Conservation (phyloP, 2,888 invertebrate genomes). For the Podotricha telesiphe region DNA sequence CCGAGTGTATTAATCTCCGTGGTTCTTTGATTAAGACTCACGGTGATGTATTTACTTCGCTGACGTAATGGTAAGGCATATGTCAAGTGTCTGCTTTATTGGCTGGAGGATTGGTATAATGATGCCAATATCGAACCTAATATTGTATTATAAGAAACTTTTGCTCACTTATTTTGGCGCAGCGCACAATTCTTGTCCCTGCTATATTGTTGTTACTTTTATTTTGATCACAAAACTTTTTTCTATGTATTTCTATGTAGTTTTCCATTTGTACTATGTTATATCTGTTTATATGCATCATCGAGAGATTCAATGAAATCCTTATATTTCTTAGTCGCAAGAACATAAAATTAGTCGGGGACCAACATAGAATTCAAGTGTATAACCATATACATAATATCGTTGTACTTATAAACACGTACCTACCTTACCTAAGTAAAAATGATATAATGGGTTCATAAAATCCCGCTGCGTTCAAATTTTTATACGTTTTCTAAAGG, state of each 20-base stretch:
- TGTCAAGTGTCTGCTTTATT: constrained; percentile 82
- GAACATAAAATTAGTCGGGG: too few species aligned
- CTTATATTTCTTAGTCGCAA: too few species aligned
- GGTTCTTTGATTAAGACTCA: constrained; percentile 77
- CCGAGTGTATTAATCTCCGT: constrained; percentile 78
- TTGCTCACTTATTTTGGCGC: constrained; percentile 8
- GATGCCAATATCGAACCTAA: constrained; percentile 62
- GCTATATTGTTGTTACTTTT: neutral
- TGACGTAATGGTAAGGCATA: constrained; percentile 81
- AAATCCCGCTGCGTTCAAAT: too few species aligned
- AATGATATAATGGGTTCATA: too few species aligned
- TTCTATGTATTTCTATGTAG: too few species aligned
- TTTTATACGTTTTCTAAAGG: too few species aligned
- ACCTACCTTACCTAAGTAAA: too few species aligned
- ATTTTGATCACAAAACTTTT: neutral
- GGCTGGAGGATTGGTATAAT: constrained; percentile 76
- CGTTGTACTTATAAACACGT: neutral
- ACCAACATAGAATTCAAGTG: too few species aligned
- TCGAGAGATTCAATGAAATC: too few species aligned
- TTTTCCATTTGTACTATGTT: too few species aligned
- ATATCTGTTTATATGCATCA: too few species aligned
- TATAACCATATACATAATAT: neutral
- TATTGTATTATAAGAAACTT: constrained; percentile 23
- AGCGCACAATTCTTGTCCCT: constrained; percentile 6
- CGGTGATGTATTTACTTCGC: constrained; percentile 81